A percentile compares a stretch with the other conserved stretches of the same genome.
These are phyloP conservation scores for Nebria ingens DNA, from an alignment of 1,140 invertebrate genomes.

Conservation along the genomic window DNA sequence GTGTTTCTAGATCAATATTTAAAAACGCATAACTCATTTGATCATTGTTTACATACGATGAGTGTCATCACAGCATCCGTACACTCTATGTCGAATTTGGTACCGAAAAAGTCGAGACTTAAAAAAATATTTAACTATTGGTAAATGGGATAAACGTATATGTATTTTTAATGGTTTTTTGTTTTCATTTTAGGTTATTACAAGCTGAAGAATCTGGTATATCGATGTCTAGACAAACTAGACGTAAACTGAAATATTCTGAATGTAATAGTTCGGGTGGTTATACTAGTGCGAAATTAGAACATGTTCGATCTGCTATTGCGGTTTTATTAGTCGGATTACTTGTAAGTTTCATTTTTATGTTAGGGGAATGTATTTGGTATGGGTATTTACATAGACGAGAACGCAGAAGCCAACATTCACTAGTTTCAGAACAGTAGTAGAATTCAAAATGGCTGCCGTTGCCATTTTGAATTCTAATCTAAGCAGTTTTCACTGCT, in stretches of 20 bases:
- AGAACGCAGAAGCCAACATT: background rate
- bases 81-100: slow-evolving; percentile 4
- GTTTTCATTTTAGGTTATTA: background rate
- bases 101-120: background rate
- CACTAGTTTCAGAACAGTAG: too few species aligned
- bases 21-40: background rate
- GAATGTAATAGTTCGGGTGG: slow-evolving; percentile 12
- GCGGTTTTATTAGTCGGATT: slow-evolving; percentile 19
- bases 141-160: slow-evolving; percentile 2
- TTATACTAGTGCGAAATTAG: slow-evolving; percentile 23
- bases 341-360: slow-evolving; percentile 11
- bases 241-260: slow-evolving; percentile 9
- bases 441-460: too few species aligned
- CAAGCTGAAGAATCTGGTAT: too few species aligned
- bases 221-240: too few species aligned
- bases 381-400: background rate
- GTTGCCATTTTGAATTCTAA: too few species aligned
- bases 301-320: slow-evolving; percentile 24
- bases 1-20: slow-evolving; percentile 17
- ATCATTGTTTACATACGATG: background rate
- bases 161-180: too few species aligned
- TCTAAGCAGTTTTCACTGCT: too few species aligned
- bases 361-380: slow-evolving; percentile 13
- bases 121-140: slow-evolving; percentile 10
- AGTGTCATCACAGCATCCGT: background rate